Evolutionary conservation across 2,113 vertebrate genomes (phyloP).

Genomic region (Pholis gunnellus): DNA sequence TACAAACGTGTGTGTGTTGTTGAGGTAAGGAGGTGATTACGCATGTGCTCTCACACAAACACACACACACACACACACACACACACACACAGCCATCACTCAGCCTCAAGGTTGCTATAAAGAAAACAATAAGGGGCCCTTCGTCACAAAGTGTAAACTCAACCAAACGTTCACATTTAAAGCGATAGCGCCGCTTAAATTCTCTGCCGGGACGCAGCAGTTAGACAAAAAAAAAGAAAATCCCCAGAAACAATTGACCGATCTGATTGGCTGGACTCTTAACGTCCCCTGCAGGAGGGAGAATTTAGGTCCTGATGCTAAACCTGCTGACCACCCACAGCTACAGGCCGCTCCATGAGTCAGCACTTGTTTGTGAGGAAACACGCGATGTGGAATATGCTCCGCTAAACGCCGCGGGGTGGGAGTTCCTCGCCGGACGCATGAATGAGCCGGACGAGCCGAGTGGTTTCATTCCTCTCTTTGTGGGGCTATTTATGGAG

Average conservation of each 20-base stretch:
- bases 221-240: no score
- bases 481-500: neutral
- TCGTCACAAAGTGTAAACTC: constrained; percentile 53
- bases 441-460: constrained; percentile 19
- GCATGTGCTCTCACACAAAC: constrained; percentile 3
- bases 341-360: constrained; percentile 32
- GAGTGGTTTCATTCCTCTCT: neutral
- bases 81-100: constrained; percentile 53
- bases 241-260: neutral
- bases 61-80: constrained; percentile 24
- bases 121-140: constrained; percentile 62
- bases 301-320: neutral
- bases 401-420: constrained; percentile 20
- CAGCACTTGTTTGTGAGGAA: constrained; percentile 42
- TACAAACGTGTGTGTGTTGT: neutral
- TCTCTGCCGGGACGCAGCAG: neutral
- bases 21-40: neutral
- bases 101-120: constrained; percentile 66
- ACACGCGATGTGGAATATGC: constrained; percentile 33
- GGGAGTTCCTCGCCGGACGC: constrained; percentile 4
- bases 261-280: neutral
- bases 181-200: neutral
- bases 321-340: constrained; percentile 31
- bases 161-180: constrained; percentile 18
- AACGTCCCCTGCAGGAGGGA: neutral